Evolutionary conservation across 2,888 invertebrate genomes (phyloP), one percentile per base, ranked within the genome.

Genomic region (Mamestra brassicae): DNA sequence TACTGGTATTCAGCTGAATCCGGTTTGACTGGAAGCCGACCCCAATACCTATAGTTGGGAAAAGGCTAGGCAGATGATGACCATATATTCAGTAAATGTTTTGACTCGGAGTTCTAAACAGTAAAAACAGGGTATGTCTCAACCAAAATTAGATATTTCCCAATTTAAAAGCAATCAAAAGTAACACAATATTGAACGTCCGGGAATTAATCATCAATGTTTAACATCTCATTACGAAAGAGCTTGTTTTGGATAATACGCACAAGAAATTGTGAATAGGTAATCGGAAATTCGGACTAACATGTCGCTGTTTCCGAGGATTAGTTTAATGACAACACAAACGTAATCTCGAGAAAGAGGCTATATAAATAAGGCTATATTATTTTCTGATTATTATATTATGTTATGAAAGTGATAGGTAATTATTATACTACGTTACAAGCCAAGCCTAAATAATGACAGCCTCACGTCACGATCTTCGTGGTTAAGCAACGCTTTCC

Each of bases 331-430:
- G 58, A 71, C 50, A 64, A 52, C 11, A 52, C 15, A 57, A 38
- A 75, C 8, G 26, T 68, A 50, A 76, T 61, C 57, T 47, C 45
- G 13, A 71, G 26, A 76, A 68, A 15, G 54, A 68, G 64, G 64
- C 47, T 76, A 34, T 36, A 8, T 17, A 76, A 80, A 80, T 47
- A 80, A 61, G 57, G 5, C 55, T 57, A 58, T 7, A 57, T 71
- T 42, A 61, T 42, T 64, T 64, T 60, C 60, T 62, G 17, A 54
- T 52, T 54, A 71, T 54, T 54, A 42, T 63, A 52, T 60, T 60
- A 47, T 13, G 65, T 50, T 64, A 75, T 70, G 8, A n/a, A 34
- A 52, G 17, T 67, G 50, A 63, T 60, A 11, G 42, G 5, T 36
- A 50, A 68, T 17, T 52, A 17, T 52, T 52, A 52, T 17, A 17